A percentile compares a stretch with the other conserved stretches of the same genome.
phyloP scores from a whole-genome alignment of 2,888 invertebrate genomes.

The Apantesis nais region DNA sequence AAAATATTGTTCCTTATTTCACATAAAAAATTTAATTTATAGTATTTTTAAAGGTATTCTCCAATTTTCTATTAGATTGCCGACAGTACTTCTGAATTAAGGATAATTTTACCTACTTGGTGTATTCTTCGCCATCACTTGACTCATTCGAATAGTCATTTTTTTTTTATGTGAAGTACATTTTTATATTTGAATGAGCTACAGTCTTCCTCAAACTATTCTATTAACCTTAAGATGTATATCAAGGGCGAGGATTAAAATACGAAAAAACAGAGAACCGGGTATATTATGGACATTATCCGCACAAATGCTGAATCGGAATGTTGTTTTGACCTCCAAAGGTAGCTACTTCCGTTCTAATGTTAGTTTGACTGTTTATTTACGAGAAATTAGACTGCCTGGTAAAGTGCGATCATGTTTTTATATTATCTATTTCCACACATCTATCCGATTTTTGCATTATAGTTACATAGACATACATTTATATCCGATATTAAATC shows the following conservation, averaged over 20 bases:
- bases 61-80: too few species aligned
- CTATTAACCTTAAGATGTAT: background rate
- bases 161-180: too few species aligned
- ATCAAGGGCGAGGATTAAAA: background rate
- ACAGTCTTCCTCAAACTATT: background rate
- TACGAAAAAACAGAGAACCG: background rate
- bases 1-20: too few species aligned
- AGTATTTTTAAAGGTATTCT: too few species aligned
- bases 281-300: background rate
- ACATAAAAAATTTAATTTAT: too few species aligned
- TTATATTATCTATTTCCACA: background rate
- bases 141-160: too few species aligned
- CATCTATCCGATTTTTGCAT: background rate
- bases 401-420: too few species aligned
- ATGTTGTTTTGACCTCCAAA: conserved; percentile 9
- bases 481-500: background rate
- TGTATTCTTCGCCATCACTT: too few species aligned
- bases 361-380: conserved; percentile 21
- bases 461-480: background rate
- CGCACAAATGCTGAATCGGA: background rate
- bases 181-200: background rate
- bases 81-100: too few species aligned
- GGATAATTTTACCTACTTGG: too few species aligned
- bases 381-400: background rate
- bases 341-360: conserved; percentile 29